Conservation (phyloP, 2,113 vertebrate genomes). For the Varanus komodoensis region DNA sequence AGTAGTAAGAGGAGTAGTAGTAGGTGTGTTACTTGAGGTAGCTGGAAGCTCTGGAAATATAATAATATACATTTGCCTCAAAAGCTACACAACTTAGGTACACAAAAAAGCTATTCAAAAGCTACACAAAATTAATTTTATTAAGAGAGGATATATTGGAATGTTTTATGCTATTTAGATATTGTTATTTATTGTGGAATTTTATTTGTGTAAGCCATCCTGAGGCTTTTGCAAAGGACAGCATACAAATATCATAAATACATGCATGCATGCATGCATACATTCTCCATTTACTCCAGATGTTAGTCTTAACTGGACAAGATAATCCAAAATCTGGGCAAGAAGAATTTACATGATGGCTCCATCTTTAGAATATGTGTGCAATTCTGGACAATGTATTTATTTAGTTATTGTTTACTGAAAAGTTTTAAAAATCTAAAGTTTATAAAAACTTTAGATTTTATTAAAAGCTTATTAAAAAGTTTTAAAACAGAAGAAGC, state of each 20-base stretch:
- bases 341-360: not conserved
- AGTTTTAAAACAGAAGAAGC: not conserved
- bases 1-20: conserved; percentile 51
- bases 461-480: too few relatives aligned
- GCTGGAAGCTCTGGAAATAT: conserved; percentile 73
- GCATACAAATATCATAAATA: too few relatives aligned
- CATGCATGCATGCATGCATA: too few relatives aligned
- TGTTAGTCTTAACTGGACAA: not conserved
- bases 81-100: not conserved
- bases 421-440: not conserved
- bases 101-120: too few relatives aligned
- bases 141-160: too few relatives aligned
- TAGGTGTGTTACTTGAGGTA: conserved; percentile 65
- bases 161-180: too few relatives aligned
- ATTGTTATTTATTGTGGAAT: too few relatives aligned
- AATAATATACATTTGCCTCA: not conserved
- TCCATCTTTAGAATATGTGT: not conserved
- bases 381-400: not conserved
- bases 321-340: not conserved
- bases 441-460: too few relatives aligned
- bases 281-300: not conserved
- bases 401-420: not conserved
- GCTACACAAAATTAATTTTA: too few relatives aligned
- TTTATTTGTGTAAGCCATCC: too few relatives aligned
- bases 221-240: too few relatives aligned